These are phyloP conservation scores for Dendrophyllia cribrosa DNA, from an alignment of 64 coral and sea anemone species.

Conservation along the genomic window DNA sequence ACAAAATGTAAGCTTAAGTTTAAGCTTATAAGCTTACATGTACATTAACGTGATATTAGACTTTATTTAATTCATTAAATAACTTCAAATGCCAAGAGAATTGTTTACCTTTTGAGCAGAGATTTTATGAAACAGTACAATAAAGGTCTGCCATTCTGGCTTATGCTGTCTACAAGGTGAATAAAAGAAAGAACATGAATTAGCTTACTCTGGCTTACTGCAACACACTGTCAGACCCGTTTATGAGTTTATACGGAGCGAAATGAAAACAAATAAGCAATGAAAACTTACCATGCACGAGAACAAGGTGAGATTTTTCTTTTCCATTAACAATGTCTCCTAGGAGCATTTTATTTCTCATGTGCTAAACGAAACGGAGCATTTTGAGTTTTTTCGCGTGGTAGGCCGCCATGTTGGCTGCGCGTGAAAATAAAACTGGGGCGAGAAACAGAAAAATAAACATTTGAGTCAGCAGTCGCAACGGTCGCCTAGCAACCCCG, in stretches of 20 bases:
- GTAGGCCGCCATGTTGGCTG: not conserved
- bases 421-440: not conserved
- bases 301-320: conserved; percentile 46
- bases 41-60: no score
- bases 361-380: not conserved
- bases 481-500: conserved; percentile 14
- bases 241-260: not conserved
- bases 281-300: conserved; percentile 20
- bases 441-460: not conserved
- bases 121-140: conserved; percentile 49
- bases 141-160: conserved; percentile 44
- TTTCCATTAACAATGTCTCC: not conserved
- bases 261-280: not conserved
- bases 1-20: no score
- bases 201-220: no score
- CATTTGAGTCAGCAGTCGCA: not conserved
- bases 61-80: not conserved
- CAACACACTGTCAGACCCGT: no score
- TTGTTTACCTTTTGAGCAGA: conserved; percentile 68
- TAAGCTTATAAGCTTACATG: no score
- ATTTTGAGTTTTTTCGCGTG: no score
- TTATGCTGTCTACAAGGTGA: conserved; percentile 10
- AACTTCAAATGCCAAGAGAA: not conserved
- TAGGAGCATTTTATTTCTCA: not conserved
- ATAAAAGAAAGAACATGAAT: no score